A percentile compares a stretch with the other conserved stretches of the same genome.
phyloP scores from a whole-genome alignment of 2,888 invertebrate species.

The Syrphus vitripennis region DNA sequence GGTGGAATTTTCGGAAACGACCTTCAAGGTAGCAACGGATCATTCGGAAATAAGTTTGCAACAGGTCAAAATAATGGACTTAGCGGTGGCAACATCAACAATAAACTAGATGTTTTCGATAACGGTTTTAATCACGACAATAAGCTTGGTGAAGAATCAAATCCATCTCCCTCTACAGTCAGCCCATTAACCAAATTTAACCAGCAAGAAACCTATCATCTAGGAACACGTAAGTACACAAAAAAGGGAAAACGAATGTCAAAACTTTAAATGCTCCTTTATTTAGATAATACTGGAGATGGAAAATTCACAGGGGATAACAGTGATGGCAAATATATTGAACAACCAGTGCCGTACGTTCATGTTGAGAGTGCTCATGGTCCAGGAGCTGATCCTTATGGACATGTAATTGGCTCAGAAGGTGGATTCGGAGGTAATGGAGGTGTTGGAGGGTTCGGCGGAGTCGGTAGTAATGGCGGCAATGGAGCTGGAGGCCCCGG shows the following conservation, averaged over 20 bases:
- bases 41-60: background rate
- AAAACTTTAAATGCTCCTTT: background rate
- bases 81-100: background rate
- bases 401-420: constrained; percentile 55
- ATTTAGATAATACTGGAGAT: constrained; percentile 14
- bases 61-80: background rate
- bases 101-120: background rate
- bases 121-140: constrained; percentile 16
- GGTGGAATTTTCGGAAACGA: background rate
- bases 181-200: constrained; percentile 24
- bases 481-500: constrained; percentile 71
- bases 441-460: constrained; percentile 63
- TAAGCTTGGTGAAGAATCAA: constrained; percentile 53
- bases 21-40: background rate
- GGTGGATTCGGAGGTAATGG: constrained; percentile 71
- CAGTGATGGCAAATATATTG: constrained; percentile 34
- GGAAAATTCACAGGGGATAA: constrained; percentile 13
- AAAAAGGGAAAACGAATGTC: background rate
- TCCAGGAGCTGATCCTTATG: constrained; percentile 62
- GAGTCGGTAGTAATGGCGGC: constrained; percentile 74
- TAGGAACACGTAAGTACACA: constrained; percentile 30
- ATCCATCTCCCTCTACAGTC: constrained; percentile 51
- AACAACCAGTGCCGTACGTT: constrained; percentile 68
- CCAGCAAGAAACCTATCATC: constrained; percentile 1
- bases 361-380: constrained; percentile 75